phyloP scores from a whole-genome alignment of 1,140 invertebrate genomes.

The Drosophila truncata region DNA sequence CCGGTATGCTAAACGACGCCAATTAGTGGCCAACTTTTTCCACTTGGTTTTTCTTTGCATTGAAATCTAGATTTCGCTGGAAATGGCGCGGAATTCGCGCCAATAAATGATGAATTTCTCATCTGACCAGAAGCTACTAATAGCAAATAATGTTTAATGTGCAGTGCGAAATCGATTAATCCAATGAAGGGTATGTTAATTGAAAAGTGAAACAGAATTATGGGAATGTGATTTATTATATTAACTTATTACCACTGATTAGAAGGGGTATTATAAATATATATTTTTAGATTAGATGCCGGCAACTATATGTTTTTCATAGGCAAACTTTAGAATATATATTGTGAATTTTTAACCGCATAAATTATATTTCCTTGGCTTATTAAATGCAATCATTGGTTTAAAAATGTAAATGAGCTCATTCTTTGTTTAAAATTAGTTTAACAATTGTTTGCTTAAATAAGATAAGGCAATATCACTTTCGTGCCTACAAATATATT shows the following conservation, averaged over 20 bases:
- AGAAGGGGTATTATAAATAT: neutral
- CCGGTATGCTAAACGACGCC: conserved; percentile 59
- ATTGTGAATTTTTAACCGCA: too few relatives aligned
- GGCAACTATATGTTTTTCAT: neutral
- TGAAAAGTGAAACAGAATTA: conserved; percentile 27
- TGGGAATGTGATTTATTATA: conserved; percentile 8
- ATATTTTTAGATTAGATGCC: conserved; percentile 1
- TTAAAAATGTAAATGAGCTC: conserved; percentile 1
- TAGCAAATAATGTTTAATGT: conserved; percentile 2
- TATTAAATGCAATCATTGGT: neutral
- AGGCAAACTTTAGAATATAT: neutral
- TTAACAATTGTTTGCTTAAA: neutral
- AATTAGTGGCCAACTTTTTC: conserved; percentile 47
- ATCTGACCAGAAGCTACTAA: neutral
- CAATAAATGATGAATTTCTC: conserved; percentile 22
- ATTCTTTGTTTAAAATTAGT: neutral
- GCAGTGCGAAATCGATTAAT: conserved; percentile 17
- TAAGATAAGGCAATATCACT: neutral
- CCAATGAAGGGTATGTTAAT: conserved; percentile 18
- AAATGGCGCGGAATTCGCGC: conserved; percentile 21
- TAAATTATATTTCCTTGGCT: neutral
- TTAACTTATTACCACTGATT: conserved; percentile 21
- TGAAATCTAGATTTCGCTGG: conserved; percentile 33
- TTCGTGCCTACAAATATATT: neutral
- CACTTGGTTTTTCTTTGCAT: conserved; percentile 17